Evolutionary conservation across 2,797 vertebrate genomes (phyloP).

Genomic region (Telmatherina bonti): DNA sequence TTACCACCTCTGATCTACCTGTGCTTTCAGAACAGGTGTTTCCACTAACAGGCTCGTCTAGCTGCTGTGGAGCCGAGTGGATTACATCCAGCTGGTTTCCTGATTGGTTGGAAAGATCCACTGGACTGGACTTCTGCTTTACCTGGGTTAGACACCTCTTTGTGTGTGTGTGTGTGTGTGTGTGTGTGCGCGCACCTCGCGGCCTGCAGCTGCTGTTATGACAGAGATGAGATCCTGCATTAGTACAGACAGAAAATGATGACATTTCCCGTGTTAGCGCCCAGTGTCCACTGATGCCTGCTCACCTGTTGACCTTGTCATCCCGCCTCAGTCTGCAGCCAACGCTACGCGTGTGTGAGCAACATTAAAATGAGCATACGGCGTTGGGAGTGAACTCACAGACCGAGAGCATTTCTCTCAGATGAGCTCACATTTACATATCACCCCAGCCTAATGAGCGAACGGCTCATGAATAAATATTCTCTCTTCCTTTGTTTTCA

Average conservation of each 20-base stretch:
- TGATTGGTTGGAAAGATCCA: too few relatives aligned
- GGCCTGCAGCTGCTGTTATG: constrained; percentile 13
- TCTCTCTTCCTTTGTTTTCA: constrained; percentile 40
- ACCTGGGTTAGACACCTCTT: too few relatives aligned
- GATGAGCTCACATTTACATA: constrained; percentile 38
- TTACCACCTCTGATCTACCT: too few relatives aligned
- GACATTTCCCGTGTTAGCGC: constrained; percentile 35
- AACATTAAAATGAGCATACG: constrained; percentile 14
- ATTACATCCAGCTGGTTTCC: too few relatives aligned
- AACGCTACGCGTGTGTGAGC: constrained; percentile 15
- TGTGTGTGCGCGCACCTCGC: too few relatives aligned
- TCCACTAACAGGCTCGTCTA: too few relatives aligned
- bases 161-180: too few relatives aligned
- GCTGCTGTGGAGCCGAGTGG: too few relatives aligned
- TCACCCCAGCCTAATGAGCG: constrained; percentile 10
- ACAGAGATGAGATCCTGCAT: constrained; percentile 43
- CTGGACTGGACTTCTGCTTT: too few relatives aligned
- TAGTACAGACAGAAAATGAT: constrained; percentile 44
- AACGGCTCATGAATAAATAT: background rate
- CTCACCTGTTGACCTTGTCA: constrained; percentile 15
- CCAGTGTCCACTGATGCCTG: constrained; percentile 23
- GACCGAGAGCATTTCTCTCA: background rate
- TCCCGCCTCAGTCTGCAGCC: constrained; percentile 27
- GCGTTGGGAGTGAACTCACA: constrained; percentile 11
- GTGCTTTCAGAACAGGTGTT: too few relatives aligned